Base-by-base conservation (phyloP, 2,888 invertebrate genomes). In the Copidosoma aretas region DNA sequence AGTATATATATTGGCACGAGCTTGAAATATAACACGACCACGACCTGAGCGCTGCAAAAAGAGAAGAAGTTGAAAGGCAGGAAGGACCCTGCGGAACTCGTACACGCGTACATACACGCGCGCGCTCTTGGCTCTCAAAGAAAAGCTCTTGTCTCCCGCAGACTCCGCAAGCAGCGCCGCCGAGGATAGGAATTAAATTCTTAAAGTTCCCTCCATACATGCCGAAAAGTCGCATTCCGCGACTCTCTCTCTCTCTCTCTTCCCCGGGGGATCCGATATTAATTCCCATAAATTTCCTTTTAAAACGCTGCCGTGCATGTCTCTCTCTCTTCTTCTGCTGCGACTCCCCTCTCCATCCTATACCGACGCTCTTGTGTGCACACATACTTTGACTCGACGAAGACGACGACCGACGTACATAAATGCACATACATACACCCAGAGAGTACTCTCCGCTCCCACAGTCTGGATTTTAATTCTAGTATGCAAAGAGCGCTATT, bases 201-300 rank as follows among this genome's bases (percentile, higher is more conserved):
- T 83, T 83, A 82, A 82, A 81, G 79, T 81, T 82, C 80, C 82
- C 81, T 81, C 74, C 80, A 77, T 78, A 78, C 78, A 80, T 81
- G 81, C 77, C 75, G 77, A 76, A 77, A 81, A 82, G 82, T 82
- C 80, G 80, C 83, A 84, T 84, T 82, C 83, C 83, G 77, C 78
- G 80, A 80, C 77, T 77, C 79, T 78, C 76, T 76, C 78, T 75
- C 78, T 73, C 75, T 74, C 71, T 69, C 70, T 70, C 67, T 72
- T 66, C 73, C 78, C 75, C 79, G 71, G 81, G 32, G 81, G 80
- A 81, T 79, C 82, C 81, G 79, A 83, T 83, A 83, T 84, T 84
- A 84, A 83, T 83, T 83, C 83, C 82, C 83, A 83, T 84, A 84
- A 84, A 84, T 84, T 84, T 84, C 78, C 83, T 82, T 83, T 82